Evolutionary conservation across 2,113 vertebrate species (phyloP).

Genomic region (Sarotherodon lohbergeri): DNA sequence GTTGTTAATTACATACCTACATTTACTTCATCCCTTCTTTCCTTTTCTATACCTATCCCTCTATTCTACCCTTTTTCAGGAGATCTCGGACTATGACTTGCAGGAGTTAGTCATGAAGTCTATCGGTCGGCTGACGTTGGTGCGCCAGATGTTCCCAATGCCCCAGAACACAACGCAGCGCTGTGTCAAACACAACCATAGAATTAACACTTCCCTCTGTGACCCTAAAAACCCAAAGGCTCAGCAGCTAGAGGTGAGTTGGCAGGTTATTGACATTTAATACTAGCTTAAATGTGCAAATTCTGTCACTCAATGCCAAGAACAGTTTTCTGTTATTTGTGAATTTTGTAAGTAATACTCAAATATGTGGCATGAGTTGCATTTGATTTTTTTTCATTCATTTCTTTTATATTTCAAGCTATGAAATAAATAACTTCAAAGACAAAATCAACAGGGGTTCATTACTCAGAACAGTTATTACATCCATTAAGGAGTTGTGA

Average conservation of each 20-base stretch:
- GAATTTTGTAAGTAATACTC: background rate
- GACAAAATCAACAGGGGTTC: background rate
- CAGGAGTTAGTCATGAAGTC: conserved; percentile 97
- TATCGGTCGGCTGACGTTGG: conserved; percentile 91
- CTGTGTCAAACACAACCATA: conserved; percentile 93
- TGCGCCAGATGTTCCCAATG: conserved; percentile 92
- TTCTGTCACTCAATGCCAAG: background rate
- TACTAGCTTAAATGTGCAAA: background rate
- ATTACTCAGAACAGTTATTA: background rate
- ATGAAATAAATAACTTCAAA: background rate
- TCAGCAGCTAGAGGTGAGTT: conserved; percentile 89
- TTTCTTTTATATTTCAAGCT: background rate
- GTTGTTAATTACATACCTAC: background rate
- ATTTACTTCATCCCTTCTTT: background rate
- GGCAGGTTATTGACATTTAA: background rate
- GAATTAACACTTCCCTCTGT: conserved; percentile 93
- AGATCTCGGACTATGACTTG: conserved; percentile 89
- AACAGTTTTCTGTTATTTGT: background rate
- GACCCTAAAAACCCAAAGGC: conserved; percentile 92
- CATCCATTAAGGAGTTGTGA: background rate
- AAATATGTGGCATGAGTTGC: background rate
- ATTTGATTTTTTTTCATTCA: background rate
- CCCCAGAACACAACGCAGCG: conserved; percentile 92
- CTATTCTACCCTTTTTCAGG: conserved; percentile 65
- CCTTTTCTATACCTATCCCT: background rate